Conservation (phyloP, 2,888 invertebrate genomes). For the Archaeoteleia sp. region DNA sequence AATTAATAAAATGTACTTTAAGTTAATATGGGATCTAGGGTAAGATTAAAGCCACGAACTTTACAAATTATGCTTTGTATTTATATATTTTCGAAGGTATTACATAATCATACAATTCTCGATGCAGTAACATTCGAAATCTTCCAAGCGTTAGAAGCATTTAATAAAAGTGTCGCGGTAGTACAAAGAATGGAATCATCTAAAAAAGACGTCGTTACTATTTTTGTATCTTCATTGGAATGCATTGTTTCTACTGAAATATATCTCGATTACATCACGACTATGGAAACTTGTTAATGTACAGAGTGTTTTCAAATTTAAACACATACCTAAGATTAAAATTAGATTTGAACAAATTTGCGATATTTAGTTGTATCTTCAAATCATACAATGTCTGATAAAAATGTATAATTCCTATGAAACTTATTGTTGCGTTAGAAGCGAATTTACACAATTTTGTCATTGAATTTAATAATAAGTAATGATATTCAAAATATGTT, state of each 20-base stretch:
- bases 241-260: conserved; percentile 33
- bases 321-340: no score
- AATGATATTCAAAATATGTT: no score
- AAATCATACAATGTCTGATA: no score
- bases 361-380: no score
- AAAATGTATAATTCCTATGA: no score
- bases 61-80: conserved; percentile 21
- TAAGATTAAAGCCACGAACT: conserved; percentile 9
- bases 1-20: no score
- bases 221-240: conserved; percentile 26
- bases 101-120: conserved; percentile 28
- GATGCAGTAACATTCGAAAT: conserved; percentile 27
- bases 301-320: conserved; percentile 10
- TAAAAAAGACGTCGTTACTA: conserved; percentile 26
- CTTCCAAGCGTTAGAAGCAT: conserved; percentile 35
- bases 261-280: conserved; percentile 21
- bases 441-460: no score
- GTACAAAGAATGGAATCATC: conserved; percentile 30
- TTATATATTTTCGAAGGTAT: conserved; percentile 24
- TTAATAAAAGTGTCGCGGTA: conserved; percentile 34
- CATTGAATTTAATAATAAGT: no score
- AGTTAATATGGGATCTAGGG: conserved; percentile 15
- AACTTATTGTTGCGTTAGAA: no score
- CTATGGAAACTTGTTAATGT: conserved; percentile 34
- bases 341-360: no score